phyloP scores from a whole-genome alignment of 2,113 vertebrate species.

The Cairina moschata region DNA sequence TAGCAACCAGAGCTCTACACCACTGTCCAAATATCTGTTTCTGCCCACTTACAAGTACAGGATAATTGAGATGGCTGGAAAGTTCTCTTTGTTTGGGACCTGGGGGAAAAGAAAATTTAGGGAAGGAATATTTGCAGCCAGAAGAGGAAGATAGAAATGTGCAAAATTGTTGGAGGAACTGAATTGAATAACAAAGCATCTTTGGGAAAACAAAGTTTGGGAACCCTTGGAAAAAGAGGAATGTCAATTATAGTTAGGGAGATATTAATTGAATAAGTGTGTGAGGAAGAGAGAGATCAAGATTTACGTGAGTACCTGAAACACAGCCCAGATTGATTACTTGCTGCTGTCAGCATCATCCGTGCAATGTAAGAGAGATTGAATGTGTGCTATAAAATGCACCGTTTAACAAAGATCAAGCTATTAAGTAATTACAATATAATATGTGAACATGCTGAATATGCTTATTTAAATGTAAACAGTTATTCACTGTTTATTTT shows the following conservation, averaged over 20 bases:
- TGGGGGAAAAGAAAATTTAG: not conserved
- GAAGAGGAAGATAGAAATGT: not conserved
- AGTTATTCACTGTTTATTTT: constrained; percentile 59
- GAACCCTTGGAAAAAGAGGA: constrained; percentile 23
- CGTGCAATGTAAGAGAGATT: constrained; percentile 40
- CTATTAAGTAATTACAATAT: constrained; percentile 70
- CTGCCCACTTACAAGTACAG: not conserved
- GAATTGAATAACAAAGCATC: constrained; percentile 22
- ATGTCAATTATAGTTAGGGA: constrained; percentile 34
- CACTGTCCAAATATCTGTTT: not conserved
- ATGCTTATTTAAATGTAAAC: constrained; percentile 62
- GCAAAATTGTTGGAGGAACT: not conserved
- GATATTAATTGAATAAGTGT: constrained; percentile 52
- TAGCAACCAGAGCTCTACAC: not conserved
- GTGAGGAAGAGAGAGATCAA: constrained; percentile 24
- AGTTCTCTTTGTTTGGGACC: not conserved
- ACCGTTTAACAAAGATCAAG: constrained; percentile 50
- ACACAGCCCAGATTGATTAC: constrained; percentile 56
- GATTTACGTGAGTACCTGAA: constrained; percentile 62
- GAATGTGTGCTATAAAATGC: constrained; percentile 43
- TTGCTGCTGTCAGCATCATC: constrained; percentile 58
- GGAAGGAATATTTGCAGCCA: not conserved
- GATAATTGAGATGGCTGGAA: not conserved
- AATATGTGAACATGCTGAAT: constrained; percentile 70
- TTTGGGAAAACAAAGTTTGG: constrained; percentile 1